These are phyloP conservation scores for Chrysodeixis includens DNA, from an alignment of 2,888 invertebrate genomes.

Conservation along the genomic window DNA sequence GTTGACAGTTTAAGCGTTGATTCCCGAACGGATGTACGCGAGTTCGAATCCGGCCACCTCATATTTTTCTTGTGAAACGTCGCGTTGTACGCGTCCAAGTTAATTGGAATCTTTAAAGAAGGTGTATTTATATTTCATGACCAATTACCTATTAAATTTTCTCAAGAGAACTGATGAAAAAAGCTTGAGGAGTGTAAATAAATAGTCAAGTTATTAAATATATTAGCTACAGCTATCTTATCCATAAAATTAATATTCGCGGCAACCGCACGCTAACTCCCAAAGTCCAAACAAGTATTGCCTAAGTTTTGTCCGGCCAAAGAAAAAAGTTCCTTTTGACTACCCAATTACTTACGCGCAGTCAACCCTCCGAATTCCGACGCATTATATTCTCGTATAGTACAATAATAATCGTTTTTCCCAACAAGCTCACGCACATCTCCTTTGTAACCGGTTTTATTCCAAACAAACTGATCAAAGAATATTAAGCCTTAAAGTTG, in stretches of 20 bases:
- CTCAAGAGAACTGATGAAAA: conserved; percentile 15
- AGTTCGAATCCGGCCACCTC: conserved; percentile 32
- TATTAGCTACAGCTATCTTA: conserved; percentile 24
- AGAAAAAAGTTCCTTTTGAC: conserved; percentile 56
- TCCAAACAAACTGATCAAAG: conserved; percentile 18
- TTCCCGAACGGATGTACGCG: conserved; percentile 40
- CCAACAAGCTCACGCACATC: conserved; percentile 79
- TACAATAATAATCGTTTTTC: conserved; percentile 80
- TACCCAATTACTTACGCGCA: conserved; percentile 66
- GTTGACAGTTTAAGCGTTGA: conserved; percentile 13
- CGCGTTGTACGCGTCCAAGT: conserved; percentile 28
- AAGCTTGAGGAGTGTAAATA: conserved; percentile 13
- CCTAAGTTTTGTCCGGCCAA: conserved; percentile 48
- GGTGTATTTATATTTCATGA: conserved; percentile 22
- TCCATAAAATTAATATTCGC: conserved; percentile 39
- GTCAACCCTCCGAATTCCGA: conserved; percentile 72
- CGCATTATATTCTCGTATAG: conserved; percentile 63
- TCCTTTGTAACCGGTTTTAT: conserved; percentile 72
- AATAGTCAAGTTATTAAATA: conserved; percentile 30
- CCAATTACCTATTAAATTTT: conserved; percentile 23
- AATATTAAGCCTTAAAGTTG: conserved; percentile 50
- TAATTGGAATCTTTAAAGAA: conserved; percentile 27
- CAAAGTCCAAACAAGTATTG: conserved; percentile 29
- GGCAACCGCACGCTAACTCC: conserved; percentile 37
- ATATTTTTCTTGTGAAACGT: conserved; percentile 43